Percentiles rank a stretch among this genome's conserved stretches.
phyloP scores from a whole-genome alignment of 2,113 vertebrate genomes.

The Ptyas mucosa region DNA sequence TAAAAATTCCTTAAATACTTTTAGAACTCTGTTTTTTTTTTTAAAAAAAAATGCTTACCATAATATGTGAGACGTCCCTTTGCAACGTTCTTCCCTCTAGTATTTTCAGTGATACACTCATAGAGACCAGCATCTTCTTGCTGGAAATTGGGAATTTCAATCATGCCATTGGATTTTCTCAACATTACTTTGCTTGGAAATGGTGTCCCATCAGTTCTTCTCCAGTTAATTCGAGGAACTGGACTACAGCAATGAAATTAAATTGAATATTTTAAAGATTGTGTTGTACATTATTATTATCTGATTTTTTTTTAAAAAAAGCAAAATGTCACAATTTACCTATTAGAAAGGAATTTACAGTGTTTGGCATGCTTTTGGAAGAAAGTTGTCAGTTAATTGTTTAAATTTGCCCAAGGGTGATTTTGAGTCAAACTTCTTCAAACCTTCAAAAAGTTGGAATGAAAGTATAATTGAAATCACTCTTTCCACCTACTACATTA shows the following conservation, averaged over 20 bases:
- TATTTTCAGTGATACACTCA: conserved; percentile 91
- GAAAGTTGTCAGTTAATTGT: not conserved
- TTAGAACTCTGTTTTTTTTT: not conserved
- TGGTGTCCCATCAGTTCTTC: conserved; percentile 83
- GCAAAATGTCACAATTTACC: not conserved
- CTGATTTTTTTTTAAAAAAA: conserved; percentile 6
- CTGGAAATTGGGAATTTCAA: conserved; percentile 90
- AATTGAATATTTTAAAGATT: conserved; percentile 19
- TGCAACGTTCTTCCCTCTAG: conserved; percentile 85
- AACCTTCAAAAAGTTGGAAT: not conserved
- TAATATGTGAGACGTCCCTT: conserved; percentile 90
- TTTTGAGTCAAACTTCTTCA: not conserved
- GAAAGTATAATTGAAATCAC: not conserved
- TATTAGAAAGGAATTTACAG: not conserved
- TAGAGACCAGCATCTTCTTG: conserved; percentile 90
- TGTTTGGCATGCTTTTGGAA: not conserved
- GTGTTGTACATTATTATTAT: conserved; percentile 8
- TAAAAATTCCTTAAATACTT: not conserved
- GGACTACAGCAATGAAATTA: conserved; percentile 71
- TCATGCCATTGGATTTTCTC: conserved; percentile 84
- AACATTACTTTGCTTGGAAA: conserved; percentile 86
- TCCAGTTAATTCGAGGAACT: conserved; percentile 91
- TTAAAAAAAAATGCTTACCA: conserved; percentile 69
- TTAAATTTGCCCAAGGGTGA: not conserved
- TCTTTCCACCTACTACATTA: not conserved